Conservation (phyloP, 1,140 invertebrate genomes). For the Callitettix versicolor region DNA sequence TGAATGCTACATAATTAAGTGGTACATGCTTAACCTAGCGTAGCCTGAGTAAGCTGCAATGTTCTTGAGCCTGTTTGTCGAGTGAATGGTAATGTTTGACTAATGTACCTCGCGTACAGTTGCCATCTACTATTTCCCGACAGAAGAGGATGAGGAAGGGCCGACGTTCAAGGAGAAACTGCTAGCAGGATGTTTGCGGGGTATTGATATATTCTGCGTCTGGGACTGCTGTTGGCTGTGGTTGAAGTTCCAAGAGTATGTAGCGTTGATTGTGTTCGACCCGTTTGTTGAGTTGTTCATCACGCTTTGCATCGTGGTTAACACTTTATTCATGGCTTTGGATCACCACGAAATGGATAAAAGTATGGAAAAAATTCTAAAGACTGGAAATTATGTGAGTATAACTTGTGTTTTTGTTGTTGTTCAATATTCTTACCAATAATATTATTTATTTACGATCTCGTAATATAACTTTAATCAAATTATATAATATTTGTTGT, state of each 20-base stretch:
- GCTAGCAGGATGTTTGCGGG: constrained; percentile 58
- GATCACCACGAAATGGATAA: constrained; percentile 91
- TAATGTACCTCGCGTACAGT: constrained; percentile 42
- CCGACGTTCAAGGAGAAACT: constrained; percentile 79
- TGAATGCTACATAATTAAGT: too few species aligned
- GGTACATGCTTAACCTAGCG: too few species aligned
- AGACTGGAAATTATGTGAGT: constrained; percentile 91
- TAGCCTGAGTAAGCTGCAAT: constrained; percentile 11
- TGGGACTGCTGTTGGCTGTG: constrained; percentile 93
- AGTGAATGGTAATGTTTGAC: background rate
- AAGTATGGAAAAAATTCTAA: constrained; percentile 72
- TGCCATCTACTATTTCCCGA: constrained; percentile 87
- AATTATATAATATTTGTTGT: background rate
- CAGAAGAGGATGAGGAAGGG: constrained; percentile 82
- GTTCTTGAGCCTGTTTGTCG: constrained; percentile 4
- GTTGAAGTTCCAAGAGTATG: constrained; percentile 80
- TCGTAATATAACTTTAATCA: background rate
- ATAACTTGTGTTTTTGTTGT: background rate
- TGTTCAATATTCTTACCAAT: background rate
- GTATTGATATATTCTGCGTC: constrained; percentile 87
- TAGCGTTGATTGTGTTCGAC: constrained; percentile 90
- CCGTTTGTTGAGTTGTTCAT: constrained; percentile 97
- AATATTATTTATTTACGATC: background rate
- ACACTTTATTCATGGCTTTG: constrained; percentile 95
- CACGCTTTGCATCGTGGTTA: constrained; percentile 94